Evolutionary conservation across 1,140 invertebrate species (phyloP).

Genomic region (Oryzaephilus surinamensis): DNA sequence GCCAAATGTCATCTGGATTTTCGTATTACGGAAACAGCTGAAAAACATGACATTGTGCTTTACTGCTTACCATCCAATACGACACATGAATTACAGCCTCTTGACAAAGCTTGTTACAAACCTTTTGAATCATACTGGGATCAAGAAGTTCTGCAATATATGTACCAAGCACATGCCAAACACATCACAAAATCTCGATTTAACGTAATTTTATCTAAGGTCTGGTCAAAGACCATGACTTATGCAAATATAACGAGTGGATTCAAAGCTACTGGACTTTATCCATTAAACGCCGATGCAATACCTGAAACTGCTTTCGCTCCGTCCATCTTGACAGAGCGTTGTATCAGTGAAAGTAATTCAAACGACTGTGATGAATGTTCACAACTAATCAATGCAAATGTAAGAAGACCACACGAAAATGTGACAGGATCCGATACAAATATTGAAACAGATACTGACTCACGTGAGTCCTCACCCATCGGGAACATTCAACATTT

Average conservation of each 20-base stretch:
- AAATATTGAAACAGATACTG: too few species aligned
- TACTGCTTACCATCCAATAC: slow-evolving; percentile 34
- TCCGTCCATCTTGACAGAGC: not conserved
- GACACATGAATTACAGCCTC: slow-evolving; percentile 34
- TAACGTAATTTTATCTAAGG: not conserved
- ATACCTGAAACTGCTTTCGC: slow-evolving; percentile 2
- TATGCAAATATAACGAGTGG: slow-evolving; percentile 1
- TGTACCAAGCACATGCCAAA: slow-evolving; percentile 1
- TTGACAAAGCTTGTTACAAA: slow-evolving; percentile 31
- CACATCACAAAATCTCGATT: not conserved
- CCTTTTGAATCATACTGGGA: slow-evolving; percentile 33
- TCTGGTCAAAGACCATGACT: slow-evolving; percentile 1
- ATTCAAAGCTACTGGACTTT: slow-evolving; percentile 1
- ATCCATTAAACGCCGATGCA: not conserved
- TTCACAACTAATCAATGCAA: not conserved
- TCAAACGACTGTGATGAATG: not conserved
- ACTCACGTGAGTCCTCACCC: too few species aligned
- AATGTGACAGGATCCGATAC: too few species aligned
- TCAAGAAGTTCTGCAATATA: slow-evolving; percentile 17
- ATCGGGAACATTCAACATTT: not conserved
- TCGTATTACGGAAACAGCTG: slow-evolving; percentile 23
- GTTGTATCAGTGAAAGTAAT: not conserved
- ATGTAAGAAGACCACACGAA: too few species aligned
- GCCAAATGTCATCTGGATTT: slow-evolving; percentile 30
- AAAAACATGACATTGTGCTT: slow-evolving; percentile 25